Evolutionary conservation across 2,113 vertebrate species (phyloP).

Genomic region (Jaculus jaculus): DNA sequence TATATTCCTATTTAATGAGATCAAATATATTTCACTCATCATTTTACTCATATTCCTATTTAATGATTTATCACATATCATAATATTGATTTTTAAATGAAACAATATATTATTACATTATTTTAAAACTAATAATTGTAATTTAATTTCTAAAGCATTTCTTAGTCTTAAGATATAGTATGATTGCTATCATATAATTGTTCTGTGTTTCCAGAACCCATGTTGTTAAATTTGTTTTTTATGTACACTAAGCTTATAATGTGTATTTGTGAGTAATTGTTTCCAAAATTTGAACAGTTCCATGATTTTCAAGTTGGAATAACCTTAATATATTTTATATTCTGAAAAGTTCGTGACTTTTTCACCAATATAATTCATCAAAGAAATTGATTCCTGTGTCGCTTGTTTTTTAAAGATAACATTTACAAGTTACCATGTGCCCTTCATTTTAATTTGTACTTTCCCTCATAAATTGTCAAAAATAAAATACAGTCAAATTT

Average conservation of each 20-base stretch:
- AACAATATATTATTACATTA: background rate
- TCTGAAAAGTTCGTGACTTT: background rate
- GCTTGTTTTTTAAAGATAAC: background rate
- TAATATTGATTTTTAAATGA: background rate
- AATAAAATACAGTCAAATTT: background rate
- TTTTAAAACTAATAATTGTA: background rate
- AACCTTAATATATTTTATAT: background rate
- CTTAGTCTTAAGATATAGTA: background rate
- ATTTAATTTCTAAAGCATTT: background rate
- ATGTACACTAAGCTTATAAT: background rate
- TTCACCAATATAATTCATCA: background rate
- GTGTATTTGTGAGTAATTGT: background rate
- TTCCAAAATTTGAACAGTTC: constrained; percentile 14
- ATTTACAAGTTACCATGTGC: background rate
- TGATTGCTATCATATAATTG: background rate
- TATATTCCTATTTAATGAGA: too few species aligned
- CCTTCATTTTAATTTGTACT: background rate
- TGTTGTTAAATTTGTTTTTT: background rate
- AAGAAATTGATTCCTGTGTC: background rate
- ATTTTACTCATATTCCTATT: background rate
- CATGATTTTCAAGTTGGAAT: background rate
- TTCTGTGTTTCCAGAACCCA: background rate
- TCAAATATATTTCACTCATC: background rate
- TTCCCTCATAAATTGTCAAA: background rate
- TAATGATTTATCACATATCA: background rate